Base-by-base conservation (phyloP, 1,140 invertebrate genomes). In the Pseudachorutes palmiensis region DNA sequence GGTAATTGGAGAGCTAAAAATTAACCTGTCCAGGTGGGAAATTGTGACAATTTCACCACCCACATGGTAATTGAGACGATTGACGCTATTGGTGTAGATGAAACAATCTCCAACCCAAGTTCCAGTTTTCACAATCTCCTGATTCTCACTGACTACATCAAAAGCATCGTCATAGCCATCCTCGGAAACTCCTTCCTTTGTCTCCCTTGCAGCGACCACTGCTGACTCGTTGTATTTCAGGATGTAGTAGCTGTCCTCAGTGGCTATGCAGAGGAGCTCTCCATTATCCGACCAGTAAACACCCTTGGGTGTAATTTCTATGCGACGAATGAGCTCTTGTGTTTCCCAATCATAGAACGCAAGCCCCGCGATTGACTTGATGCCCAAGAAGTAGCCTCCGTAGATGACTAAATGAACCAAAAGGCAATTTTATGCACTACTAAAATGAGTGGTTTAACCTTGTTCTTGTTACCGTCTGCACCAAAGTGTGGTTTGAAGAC, bases 21-120 rank as follows among this genome's bases (percentile, higher is more conserved):
- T n/a, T 72, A 70, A 83, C 82, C 93, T 86, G 78, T 99, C 97
- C 51, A 98, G 82, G 81, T 99, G 97, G 3, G 96, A 93, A 41
- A 99, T 88, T 1, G 96, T 99, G 0, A 99, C 96, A 55, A 99
- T 91, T 82, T 99, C 96, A 29, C 97, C 97, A 29, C 97, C 97
- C 26, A 99, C 96, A 78, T 96, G 99, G 77, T 99, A 99, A 79
- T 98, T 98, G 19, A 99, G 87, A 64, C 97, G 84, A 80, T 99
- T 98, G 0, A 97, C 88, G 62, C 89, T 87, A 79, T 98, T 99
- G 0, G 97, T 99, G 80, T 99, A 99, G 68, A 99, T 98, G 78
- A 99, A 99, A 78, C 97, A 99, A 79, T 99, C 96, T 2, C 97
- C 97, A 41, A 99, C 90, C 97, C 97, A 99, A 14, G 97, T 78